A percentile compares a stretch with the other conserved stretches of the same genome.
These are phyloP conservation scores for Proisotoma minuta DNA, from an alignment of 2,888 invertebrate species.

Conservation along the genomic window DNA sequence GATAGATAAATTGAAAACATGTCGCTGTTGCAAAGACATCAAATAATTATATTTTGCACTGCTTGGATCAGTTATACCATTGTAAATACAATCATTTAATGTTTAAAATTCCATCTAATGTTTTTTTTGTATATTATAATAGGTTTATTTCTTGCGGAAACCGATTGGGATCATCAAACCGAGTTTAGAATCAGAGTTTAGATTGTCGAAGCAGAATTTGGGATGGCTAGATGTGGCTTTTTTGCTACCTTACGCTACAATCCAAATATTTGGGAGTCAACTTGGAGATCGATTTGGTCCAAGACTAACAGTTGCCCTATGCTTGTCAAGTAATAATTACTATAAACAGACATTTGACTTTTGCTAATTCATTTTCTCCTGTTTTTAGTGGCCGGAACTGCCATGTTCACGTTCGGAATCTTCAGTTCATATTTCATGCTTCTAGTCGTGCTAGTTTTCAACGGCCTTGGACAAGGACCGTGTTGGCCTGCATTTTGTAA, in stretches of 20 bases:
- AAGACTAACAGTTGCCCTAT: conserved; percentile 51
- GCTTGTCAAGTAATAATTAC: conserved; percentile 47
- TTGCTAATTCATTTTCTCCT: background rate
- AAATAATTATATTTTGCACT: conserved; percentile 41
- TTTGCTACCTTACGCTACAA: conserved; percentile 53
- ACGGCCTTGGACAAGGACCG: conserved; percentile 52
- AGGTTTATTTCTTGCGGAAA: conserved; percentile 52
- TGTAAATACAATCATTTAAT: conserved; percentile 14
- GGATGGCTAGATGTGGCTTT: conserved; percentile 53
- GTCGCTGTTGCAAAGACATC: conserved; percentile 34
- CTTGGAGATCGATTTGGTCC: conserved; percentile 53
- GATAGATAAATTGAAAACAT: background rate
- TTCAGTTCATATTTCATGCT: conserved; percentile 51
- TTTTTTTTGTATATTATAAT: background rate
- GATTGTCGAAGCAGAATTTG: conserved; percentile 50
- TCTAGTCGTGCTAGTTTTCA: conserved; percentile 51
- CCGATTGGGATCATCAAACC: conserved; percentile 54
- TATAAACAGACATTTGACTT: background rate
- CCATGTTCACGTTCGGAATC: conserved; percentile 52
- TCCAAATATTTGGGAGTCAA: conserved; percentile 52
- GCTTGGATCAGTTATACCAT: conserved; percentile 47
- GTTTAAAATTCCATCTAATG: background rate
- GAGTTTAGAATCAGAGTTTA: conserved; percentile 51
- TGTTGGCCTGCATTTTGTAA: conserved; percentile 55
- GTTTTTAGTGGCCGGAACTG: conserved; percentile 49